Evolutionary conservation across 2,113 vertebrate genomes (phyloP).

Genomic region (Antennarius striatus): DNA sequence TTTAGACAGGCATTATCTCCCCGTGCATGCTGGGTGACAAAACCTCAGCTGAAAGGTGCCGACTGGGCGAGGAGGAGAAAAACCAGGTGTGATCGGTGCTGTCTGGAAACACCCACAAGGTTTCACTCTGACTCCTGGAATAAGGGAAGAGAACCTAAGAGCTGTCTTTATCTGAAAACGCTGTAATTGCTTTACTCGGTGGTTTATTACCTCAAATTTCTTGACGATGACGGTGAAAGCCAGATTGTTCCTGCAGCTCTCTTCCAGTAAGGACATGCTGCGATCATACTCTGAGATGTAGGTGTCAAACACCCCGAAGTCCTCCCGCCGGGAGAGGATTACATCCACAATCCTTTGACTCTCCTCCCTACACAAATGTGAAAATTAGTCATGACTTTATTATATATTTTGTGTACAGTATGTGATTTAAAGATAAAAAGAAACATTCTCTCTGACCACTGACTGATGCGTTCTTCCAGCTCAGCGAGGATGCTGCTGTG

Average conservation of each 20-base stretch:
- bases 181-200: slow-evolving; percentile 1
- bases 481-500: slow-evolving; percentile 87
- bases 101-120: slow-evolving; percentile 23
- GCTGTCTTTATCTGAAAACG: too few species aligned
- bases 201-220: slow-evolving; percentile 86
- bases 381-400: neutral
- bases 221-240: slow-evolving; percentile 80
- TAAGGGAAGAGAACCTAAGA: slow-evolving; percentile 6
- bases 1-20: slow-evolving; percentile 53
- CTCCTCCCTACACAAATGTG: slow-evolving; percentile 82
- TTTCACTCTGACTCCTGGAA: slow-evolving; percentile 18
- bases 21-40: slow-evolving; percentile 46
- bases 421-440: neutral
- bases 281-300: slow-evolving; percentile 91
- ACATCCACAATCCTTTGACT: slow-evolving; percentile 88
- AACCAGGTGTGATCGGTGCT: slow-evolving; percentile 23
- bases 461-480: slow-evolving; percentile 84
- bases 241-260: slow-evolving; percentile 80
- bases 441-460: slow-evolving; percentile 81
- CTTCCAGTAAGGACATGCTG: slow-evolving; percentile 87
- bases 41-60: slow-evolving; percentile 38
- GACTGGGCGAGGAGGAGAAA: slow-evolving; percentile 32
- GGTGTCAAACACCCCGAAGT: slow-evolving; percentile 84
- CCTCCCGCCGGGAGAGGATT: slow-evolving; percentile 85
- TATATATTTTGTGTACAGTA: neutral